Conservation (phyloP, 2,888 invertebrate genomes). For the Lampropteryx suffumata region DNA sequence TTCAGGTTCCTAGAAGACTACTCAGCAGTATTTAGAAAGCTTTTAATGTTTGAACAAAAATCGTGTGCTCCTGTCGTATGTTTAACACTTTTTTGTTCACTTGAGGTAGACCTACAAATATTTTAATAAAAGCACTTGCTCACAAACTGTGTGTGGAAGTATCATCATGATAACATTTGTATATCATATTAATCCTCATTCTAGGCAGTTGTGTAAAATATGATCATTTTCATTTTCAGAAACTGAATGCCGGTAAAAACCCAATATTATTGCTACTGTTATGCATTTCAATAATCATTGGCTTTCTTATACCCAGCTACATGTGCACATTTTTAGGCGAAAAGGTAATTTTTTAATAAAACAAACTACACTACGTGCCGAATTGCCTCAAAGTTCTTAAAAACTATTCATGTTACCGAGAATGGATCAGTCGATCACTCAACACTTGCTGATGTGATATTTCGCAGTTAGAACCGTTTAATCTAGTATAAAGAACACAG, state of each 20-base stretch:
- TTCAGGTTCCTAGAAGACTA: slow-evolving; percentile 18
- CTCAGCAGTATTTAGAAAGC: slow-evolving; percentile 18
- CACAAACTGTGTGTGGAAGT: too few relatives aligned
- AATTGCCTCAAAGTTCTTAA: too few relatives aligned
- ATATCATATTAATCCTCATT: too few relatives aligned
- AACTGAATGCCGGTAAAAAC: slow-evolving; percentile 29
- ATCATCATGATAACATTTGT: too few relatives aligned
- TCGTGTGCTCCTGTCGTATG: slow-evolving; percentile 18
- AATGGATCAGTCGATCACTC: too few relatives aligned
- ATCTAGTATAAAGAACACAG: too few relatives aligned
- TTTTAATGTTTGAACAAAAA: slow-evolving; percentile 21
- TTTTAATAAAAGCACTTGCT: too few relatives aligned
- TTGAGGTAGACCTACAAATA: slow-evolving; percentile 11
- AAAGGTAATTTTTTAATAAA: slow-evolving; percentile 28
- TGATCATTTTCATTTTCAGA: slow-evolving; percentile 21
- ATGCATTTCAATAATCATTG: slow-evolving; percentile 7
- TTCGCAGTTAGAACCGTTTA: too few relatives aligned
- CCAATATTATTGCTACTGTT: slow-evolving; percentile 22
- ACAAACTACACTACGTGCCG: too few relatives aligned
- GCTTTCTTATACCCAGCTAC: slow-evolving; percentile 25
- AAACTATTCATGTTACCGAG: too few relatives aligned
- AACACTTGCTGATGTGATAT: too few relatives aligned
- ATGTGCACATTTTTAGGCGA: slow-evolving; percentile 30
- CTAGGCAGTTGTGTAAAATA: too few relatives aligned
- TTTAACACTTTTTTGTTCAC: slow-evolving; percentile 21